Base-by-base conservation (phyloP, 2,797 vertebrate species). In the Aldrovandia affinis region DNA sequence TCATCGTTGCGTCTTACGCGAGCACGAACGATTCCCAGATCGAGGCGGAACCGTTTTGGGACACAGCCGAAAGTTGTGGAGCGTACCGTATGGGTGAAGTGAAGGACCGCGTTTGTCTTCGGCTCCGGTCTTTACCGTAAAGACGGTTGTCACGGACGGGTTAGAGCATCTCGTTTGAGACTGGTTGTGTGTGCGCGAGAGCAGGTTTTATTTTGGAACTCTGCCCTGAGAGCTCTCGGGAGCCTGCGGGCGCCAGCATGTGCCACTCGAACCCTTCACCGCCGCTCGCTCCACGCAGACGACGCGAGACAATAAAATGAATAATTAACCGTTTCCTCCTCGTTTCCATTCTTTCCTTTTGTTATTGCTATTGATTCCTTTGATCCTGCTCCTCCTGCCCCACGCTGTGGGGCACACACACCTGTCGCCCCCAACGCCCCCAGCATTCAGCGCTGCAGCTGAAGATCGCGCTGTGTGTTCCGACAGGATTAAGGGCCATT, bases 401-500 rank as follows among this genome's bases (percentile, higher is more conserved):
- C 59, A 63, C 22, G 18, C 65, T 15, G 30, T 15, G 9, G 33
- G 28, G 2, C 30, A 28, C n/a, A 28, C 65, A 70, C 39, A 77
- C 73, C 73, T 77, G 73, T 47, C 73, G 4, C 12, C 33, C 65
- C 33, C 65, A 57, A 57, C 3, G 18, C 12, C 1, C 65, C 65
- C 12, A 63, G 59, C n/a, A 63, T 63, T 63, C 59, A 63, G 33
- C 33, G 18, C 6, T 2, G 47, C 6, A 50, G 47, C 47, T 50
- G 36, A 44, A 44, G 75, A 52, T 33, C 20, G 33, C 18, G 22
- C 30, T 39, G 52, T 57, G 28, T 30, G 30, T 54, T 36, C 55
- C 54, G 18, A 25, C 39, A 80, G 44, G 61, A 84, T 80, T 68
- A 79, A 54, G 59, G 28, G 44, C 50, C 63, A 44, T 61, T 30